phyloP scores from a whole-genome alignment of 2,888 invertebrate species.

The Pachydiplax longipennis region DNA sequence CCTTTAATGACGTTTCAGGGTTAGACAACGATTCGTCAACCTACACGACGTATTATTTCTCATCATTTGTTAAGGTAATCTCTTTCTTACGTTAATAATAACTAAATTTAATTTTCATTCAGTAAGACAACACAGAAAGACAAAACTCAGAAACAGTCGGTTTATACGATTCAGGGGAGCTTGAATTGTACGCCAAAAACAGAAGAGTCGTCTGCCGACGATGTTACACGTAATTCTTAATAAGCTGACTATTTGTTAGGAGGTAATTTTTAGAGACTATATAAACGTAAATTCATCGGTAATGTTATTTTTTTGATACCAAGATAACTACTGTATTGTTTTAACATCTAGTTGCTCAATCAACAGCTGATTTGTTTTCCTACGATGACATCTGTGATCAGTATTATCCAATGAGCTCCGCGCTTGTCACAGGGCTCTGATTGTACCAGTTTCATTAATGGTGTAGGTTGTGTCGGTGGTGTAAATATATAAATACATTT shows the following conservation, averaged over 20 bases:
- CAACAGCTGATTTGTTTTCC: slow-evolving; percentile 44
- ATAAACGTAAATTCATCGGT: not conserved
- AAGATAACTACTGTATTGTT: not conserved
- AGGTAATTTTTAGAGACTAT: not conserved
- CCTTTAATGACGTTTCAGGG: too few relatives aligned
- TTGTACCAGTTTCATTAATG: slow-evolving; percentile 16
- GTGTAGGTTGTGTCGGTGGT: slow-evolving; percentile 26
- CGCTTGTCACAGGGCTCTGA: slow-evolving; percentile 44
- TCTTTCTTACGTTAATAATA: too few relatives aligned
- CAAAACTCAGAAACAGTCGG: not conserved
- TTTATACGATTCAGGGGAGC: not conserved
- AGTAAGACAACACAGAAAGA: too few relatives aligned
- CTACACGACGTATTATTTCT: too few relatives aligned
- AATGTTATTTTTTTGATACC: not conserved
- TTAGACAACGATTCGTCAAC: too few relatives aligned
- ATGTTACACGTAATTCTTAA: not conserved
- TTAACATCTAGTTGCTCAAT: not conserved
- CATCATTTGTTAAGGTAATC: too few relatives aligned
- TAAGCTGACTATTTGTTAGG: not conserved
- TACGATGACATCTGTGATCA: slow-evolving; percentile 37
- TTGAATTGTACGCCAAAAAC: slow-evolving; percentile 22
- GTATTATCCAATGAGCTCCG: slow-evolving; percentile 31
- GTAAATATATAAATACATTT: not conserved
- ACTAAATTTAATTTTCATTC: too few relatives aligned
- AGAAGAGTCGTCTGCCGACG: slow-evolving; percentile 1